Base-by-base conservation (phyloP, 2,113 vertebrate genomes). In the Theristicus caerulescens region DNA sequence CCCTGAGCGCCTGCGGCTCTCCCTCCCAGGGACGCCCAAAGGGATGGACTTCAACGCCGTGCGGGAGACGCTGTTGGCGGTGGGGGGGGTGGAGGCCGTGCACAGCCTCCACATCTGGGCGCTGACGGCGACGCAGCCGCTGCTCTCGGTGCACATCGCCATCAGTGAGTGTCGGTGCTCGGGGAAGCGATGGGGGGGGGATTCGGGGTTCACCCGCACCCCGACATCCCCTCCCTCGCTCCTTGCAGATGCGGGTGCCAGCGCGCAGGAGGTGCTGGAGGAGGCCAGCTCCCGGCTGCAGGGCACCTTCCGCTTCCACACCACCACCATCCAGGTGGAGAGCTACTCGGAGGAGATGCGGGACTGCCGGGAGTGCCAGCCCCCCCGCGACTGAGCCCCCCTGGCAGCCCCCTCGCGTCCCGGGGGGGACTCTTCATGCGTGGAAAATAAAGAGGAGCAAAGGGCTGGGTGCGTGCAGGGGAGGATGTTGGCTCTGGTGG, bases 51-150 rank as follows among this genome's bases (percentile, higher is more conserved):
- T 98, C 85, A 97, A 97, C 3, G 44, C 97, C 0, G 99, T 99
- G 61, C 98, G 58, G 69, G 97, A 98, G 10, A 94, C 93, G 51
- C 97, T 99, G 94, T 98, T 99, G 92, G 98, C 98, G 0, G 98
- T 99, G 83, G 73, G 44, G 21, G 99, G 98, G 5, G 99, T 99
- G 49, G 95, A 96, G 71, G 98, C 97, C 1, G 97, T 99, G 58
- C 99, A 99, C 97, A 98, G 98, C 93, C 98, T 99, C 44, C 99
- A 99, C 90, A 98, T 99, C 93, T 99, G 99, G 99, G 98, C 98
- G 0, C 98, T 99, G 86, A 99, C 98, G 0, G 96, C 98, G 7
- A 97, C 97, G 3, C 98, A 98, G 74, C 97, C 98, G 0, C 92
- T 99, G 90, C 97, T 99, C 9, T 98, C 99, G 0, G 99, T 98